Percentiles rank a stretch among this genome's conserved stretches.
Conservation (phyloP, 2,113 vertebrate genomes). For the Myodes glareolus region DNA sequence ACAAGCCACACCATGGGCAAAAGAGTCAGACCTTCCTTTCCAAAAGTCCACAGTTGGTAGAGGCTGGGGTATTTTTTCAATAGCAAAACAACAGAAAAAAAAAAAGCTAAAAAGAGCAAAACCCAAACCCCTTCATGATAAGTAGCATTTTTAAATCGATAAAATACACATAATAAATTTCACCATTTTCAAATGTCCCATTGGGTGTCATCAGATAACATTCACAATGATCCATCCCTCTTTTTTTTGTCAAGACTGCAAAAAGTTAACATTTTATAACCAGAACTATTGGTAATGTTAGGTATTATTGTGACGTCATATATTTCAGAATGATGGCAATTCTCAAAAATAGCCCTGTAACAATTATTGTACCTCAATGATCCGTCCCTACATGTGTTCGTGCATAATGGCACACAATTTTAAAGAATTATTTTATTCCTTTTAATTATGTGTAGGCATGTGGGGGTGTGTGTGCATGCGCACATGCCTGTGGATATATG, state of each 20-base stretch:
- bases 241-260: not conserved
- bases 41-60: not conserved
- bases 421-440: not conserved
- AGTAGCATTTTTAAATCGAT: not conserved
- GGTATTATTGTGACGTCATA: not conserved
- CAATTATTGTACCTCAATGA: not conserved
- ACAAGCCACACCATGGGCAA: not conserved
- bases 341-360: slow-evolving; percentile 46
- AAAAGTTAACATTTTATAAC: not conserved
- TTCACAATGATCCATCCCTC: not conserved
- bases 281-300: not conserved
- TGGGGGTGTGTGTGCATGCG: not conserved
- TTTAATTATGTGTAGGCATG: not conserved
- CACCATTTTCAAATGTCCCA: not conserved
- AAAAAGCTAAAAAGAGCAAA: not conserved
- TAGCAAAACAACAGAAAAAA: not conserved
- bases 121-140: not conserved
- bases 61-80: not conserved
- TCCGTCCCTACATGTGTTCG: not conserved
- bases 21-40: not conserved
- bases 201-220: not conserved
- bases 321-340: slow-evolving; percentile 16
- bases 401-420: not conserved
- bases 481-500: not conserved
- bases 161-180: slow-evolving; percentile 8